phyloP scores from a whole-genome alignment of 2,113 vertebrate genomes.

The Symphodus melops region DNA sequence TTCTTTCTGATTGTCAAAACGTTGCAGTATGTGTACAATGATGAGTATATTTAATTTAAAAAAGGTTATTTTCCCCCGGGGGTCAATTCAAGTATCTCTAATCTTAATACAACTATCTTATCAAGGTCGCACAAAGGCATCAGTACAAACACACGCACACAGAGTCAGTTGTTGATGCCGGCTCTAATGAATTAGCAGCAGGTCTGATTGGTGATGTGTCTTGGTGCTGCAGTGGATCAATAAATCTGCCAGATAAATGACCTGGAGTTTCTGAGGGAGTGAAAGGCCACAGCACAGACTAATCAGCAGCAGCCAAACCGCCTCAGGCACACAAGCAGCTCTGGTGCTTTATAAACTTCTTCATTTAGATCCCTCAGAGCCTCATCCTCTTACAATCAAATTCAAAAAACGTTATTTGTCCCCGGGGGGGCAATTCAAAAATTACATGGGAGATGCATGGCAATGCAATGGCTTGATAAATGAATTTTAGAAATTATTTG shows the following conservation, averaged over 20 bases:
- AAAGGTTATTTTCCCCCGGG: too few species aligned
- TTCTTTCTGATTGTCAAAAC: too few species aligned
- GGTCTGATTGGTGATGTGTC: slow-evolving; percentile 53
- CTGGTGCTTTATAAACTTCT: slow-evolving; percentile 35
- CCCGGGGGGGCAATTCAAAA: too few species aligned
- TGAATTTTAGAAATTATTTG: neutral
- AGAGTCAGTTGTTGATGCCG: neutral
- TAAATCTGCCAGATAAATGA: slow-evolving; percentile 76
- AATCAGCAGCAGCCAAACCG: slow-evolving; percentile 55
- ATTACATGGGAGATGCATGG: too few species aligned
- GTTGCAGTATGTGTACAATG: too few species aligned
- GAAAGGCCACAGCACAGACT: slow-evolving; percentile 78
- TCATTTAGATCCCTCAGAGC: slow-evolving; percentile 29
- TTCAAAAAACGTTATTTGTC: too few species aligned
- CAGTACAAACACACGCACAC: slow-evolving; percentile 5
- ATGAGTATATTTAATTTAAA: too few species aligned
- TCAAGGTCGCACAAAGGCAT: too few species aligned
- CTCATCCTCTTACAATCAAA: slow-evolving; percentile 44
- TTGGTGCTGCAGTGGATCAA: slow-evolving; percentile 57
- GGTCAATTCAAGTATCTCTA: too few species aligned
- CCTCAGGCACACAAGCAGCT: slow-evolving; percentile 43
- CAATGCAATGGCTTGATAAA: neutral
- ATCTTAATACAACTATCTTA: too few species aligned
- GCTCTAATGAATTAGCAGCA: slow-evolving; percentile 59
- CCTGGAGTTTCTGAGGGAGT: slow-evolving; percentile 34